These are phyloP conservation scores for Cryptosula pallasiana DNA, from an alignment of 2,888 invertebrate genomes.

Conservation along the genomic window DNA sequence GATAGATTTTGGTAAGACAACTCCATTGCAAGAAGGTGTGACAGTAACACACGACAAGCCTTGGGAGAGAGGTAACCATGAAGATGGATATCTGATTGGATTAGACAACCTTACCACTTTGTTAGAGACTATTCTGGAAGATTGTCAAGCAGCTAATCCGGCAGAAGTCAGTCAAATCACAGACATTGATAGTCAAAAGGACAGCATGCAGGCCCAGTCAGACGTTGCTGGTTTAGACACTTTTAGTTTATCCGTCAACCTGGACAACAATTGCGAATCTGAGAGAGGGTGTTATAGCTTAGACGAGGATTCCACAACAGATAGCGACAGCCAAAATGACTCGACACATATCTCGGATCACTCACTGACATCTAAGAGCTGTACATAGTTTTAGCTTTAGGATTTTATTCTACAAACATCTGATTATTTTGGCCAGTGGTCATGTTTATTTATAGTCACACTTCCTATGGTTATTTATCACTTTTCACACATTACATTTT, in stretches of 20 bases:
- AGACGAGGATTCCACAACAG: neutral
- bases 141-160: neutral
- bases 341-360: neutral
- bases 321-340: neutral
- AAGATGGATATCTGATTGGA: constrained; percentile 90
- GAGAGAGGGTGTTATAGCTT: too few relatives aligned
- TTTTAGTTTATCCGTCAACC: neutral
- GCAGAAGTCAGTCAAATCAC: neutral
- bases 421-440: too few relatives aligned
- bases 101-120: constrained; percentile 82
- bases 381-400: too few relatives aligned
- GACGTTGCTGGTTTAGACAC: neutral
- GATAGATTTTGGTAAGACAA: constrained; percentile 53
- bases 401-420: too few relatives aligned
- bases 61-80: constrained; percentile 89
- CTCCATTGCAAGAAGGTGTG: constrained; percentile 58
- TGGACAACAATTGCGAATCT: too few relatives aligned
- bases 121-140: constrained; percentile 56
- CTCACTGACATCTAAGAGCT: neutral
- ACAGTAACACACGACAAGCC: constrained; percentile 72
- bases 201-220: neutral
- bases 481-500: too few relatives aligned
- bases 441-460: too few relatives aligned
- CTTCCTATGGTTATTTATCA: too few relatives aligned
- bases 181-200: neutral